Base-by-base conservation (phyloP, 2,888 invertebrate genomes). In the Biston betularia region DNA sequence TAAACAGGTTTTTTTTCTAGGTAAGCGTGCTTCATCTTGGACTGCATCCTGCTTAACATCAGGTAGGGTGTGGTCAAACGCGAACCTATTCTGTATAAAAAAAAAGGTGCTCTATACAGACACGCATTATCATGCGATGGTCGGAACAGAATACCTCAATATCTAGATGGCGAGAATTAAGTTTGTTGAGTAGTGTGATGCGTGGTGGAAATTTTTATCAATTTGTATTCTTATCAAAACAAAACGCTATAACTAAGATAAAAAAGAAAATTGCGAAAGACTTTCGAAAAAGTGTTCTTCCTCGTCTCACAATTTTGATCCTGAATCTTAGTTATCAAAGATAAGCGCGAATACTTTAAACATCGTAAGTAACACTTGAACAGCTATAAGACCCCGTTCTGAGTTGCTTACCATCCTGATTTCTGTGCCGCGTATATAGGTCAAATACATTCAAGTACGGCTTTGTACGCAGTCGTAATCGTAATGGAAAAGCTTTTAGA, bases 401-500 rank as follows among this genome's bases (percentile, higher is more conserved):
- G 48, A 50, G 44, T 56, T 58, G 46, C 48, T 57, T 50, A 46
- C 46, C 54, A 66, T 63, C 59, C 67, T 50, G 35, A 67, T 67
- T 67, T 54, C 54, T 60, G 46, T 50, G 44, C 49, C 56, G 35
- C 53, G 63, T 67, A 67, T 67, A 63, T 67, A 40, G 67, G 67
- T 67, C 67, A 67, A 67, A 63, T 38, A 67, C 63, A 59, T 60
- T 67, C 58, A 50, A 67, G 67, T 63, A 63, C 54, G 67, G 45
- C 63, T 63, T 67, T 67, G 58, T 63, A 63, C 63, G 54, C 63
- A 67, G 35, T 35, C 53, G 62, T 63, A 63, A 63, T 35, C 53
- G 62, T 63, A 63, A 63, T 63, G 67, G 63, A 67, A 67, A 68
- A 65, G 61, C 64, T 65, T 61, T 68, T 67, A 63, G 58, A 59